phyloP scores from a whole-genome alignment of 2,797 vertebrate genomes.

The Lindbergichthys nudifrons region DNA sequence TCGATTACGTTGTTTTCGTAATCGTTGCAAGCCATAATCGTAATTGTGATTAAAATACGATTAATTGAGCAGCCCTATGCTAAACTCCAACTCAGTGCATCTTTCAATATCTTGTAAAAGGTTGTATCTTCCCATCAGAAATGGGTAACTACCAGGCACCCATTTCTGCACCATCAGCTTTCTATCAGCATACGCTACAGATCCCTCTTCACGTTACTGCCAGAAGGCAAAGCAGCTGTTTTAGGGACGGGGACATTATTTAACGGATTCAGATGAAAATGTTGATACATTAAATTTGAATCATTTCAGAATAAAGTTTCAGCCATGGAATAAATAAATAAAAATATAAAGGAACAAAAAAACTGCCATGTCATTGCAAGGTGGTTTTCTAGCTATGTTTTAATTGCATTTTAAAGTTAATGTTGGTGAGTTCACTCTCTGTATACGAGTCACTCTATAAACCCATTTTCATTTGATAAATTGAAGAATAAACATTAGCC shows the following conservation, averaged over 20 bases:
- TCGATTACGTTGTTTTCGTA: no score
- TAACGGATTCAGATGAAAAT: not conserved
- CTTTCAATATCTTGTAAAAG: not conserved
- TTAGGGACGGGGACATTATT: no score
- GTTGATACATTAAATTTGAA: not conserved
- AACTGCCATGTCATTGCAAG: no score
- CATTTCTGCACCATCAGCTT: not conserved
- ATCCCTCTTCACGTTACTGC: not conserved
- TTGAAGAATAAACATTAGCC: not conserved
- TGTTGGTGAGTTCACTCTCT: not conserved
- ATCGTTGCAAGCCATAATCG: no score
- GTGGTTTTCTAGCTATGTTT: not conserved
- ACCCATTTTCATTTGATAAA: constrained; percentile 10
- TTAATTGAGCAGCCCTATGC: no score
- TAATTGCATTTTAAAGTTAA: not conserved
- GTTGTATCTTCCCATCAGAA: not conserved
- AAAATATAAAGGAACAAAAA: no score
- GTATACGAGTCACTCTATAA: not conserved
- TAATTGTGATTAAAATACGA: no score
- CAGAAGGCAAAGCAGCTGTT: not conserved
- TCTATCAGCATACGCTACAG: not conserved
- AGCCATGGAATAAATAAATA: not conserved
- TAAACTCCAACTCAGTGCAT: not conserved
- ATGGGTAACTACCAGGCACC: not conserved
- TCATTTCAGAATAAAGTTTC: not conserved